Conservation (phyloP, 2,888 invertebrate species). For the Microplitis deprimator region DNA sequence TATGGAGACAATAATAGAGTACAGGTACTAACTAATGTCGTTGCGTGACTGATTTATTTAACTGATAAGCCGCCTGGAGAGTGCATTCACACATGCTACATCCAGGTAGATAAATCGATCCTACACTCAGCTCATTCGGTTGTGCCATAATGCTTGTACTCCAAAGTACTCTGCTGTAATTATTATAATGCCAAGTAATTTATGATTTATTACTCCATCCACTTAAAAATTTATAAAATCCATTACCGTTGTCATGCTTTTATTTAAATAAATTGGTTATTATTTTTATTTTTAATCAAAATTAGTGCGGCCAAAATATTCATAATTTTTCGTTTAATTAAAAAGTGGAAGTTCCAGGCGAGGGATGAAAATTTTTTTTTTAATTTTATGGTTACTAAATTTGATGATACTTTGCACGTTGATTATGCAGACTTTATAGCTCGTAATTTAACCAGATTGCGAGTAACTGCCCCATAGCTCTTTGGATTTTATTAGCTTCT, state of each 20-base stretch:
- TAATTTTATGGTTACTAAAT: constrained; percentile 41
- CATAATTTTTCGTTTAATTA: neutral
- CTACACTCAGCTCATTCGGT: neutral
- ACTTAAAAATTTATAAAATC: constrained; percentile 19
- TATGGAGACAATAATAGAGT: neutral
- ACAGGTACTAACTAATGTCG: neutral
- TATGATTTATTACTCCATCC: constrained; percentile 58
- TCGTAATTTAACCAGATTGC: constrained; percentile 43
- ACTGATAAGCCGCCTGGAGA: constrained; percentile 42
- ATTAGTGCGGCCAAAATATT: too few species aligned
- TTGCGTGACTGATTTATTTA: constrained; percentile 52
- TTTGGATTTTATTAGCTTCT: too few species aligned
- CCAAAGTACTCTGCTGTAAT: constrained; percentile 59
- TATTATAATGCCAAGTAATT: constrained; percentile 62
- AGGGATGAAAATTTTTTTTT: neutral
- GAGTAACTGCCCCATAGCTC: neutral
- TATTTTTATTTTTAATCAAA: neutral
- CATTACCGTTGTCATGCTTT: constrained; percentile 13
- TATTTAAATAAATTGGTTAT: constrained; percentile 31
- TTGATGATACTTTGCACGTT: constrained; percentile 48
- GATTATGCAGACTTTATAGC: constrained; percentile 59
- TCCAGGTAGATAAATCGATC: constrained; percentile 40
- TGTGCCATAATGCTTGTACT: constrained; percentile 1
- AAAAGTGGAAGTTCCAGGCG: neutral
- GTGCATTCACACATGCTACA: constrained; percentile 41